Conservation (phyloP, 2,797 vertebrate species). For the Sebastes umbrosus region DNA sequence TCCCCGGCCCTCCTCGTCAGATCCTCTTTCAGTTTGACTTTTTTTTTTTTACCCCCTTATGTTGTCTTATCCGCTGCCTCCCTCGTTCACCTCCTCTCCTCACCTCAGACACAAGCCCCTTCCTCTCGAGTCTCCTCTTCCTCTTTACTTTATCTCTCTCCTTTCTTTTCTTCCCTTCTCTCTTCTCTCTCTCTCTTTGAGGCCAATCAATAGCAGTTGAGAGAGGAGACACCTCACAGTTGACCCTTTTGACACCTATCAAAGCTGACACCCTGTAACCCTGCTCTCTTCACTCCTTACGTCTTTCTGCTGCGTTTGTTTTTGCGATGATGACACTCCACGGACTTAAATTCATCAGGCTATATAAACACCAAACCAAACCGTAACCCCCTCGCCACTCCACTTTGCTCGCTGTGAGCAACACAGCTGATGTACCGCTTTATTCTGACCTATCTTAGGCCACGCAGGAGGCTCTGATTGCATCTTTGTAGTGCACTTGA, state of each 20-base stretch:
- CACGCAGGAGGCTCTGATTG: neutral
- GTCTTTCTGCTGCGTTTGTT: neutral
- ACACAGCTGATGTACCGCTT: neutral
- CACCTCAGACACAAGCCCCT: slow-evolving; percentile 1
- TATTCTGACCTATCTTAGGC: neutral
- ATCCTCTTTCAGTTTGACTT: slow-evolving; percentile 56
- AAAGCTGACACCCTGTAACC: slow-evolving; percentile 23
- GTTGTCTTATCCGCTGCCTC: slow-evolving; percentile 16
- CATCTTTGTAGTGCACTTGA: neutral
- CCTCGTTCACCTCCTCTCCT: slow-evolving; percentile 25
- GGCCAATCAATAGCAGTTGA: slow-evolving; percentile 37
- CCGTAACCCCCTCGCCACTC: neutral
- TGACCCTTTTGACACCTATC: slow-evolving; percentile 53
- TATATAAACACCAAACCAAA: neutral
- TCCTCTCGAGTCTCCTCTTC: neutral
- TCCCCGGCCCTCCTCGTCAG: slow-evolving; percentile 27
- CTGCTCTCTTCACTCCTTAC: neutral
- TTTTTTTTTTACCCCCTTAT: slow-evolving; percentile 24
- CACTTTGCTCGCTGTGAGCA: neutral
- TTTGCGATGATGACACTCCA: neutral
- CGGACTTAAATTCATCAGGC: neutral
- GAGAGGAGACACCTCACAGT: slow-evolving; percentile 20
- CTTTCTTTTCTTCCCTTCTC: neutral
- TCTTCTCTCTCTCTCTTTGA: neutral
- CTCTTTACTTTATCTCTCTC: neutral